A percentile compares a stretch with the other conserved stretches of the same genome.
Conservation (phyloP, 2,888 invertebrate species). For the Drosophila aldrichi region DNA sequence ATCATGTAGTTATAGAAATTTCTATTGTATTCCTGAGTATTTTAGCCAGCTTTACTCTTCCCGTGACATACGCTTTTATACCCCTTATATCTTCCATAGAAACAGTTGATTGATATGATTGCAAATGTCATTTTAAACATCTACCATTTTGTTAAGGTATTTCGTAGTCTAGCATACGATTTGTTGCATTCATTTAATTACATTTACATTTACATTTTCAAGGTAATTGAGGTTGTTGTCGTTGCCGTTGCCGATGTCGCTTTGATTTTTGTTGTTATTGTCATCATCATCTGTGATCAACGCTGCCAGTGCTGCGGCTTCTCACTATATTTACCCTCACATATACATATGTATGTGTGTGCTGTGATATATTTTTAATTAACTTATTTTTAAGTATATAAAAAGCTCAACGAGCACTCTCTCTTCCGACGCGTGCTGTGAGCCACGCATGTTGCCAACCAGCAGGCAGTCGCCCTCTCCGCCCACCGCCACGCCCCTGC, state of each 20-base stretch:
- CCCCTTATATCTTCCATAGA: not conserved
- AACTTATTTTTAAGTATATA: slow-evolving; percentile 70
- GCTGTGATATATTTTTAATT: slow-evolving; percentile 67
- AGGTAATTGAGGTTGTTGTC: slow-evolving; percentile 43
- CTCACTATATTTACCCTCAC: not conserved
- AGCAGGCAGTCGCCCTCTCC: not conserved
- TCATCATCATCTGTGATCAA: slow-evolving; percentile 40
- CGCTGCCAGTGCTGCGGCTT: slow-evolving; percentile 37
- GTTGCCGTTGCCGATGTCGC: slow-evolving; percentile 25
- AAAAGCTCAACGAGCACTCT: slow-evolving; percentile 49
- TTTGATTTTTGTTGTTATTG: slow-evolving; percentile 21
- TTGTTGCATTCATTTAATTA: slow-evolving; percentile 61
- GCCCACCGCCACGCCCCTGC: slow-evolving; percentile 5
- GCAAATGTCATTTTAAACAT: too few species aligned
- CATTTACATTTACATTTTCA: slow-evolving; percentile 62
- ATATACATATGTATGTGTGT: not conserved
- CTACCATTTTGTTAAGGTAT: not conserved
- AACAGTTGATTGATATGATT: too few species aligned
- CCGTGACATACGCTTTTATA: too few species aligned
- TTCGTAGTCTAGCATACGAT: not conserved
- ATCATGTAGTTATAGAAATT: not conserved
- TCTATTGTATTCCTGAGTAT: not conserved
- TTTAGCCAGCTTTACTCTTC: not conserved
- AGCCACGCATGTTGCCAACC: slow-evolving; percentile 37
- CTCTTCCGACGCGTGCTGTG: slow-evolving; percentile 50